Base-by-base conservation (phyloP, 2,113 vertebrate species). In the Pimephales promelas region DNA sequence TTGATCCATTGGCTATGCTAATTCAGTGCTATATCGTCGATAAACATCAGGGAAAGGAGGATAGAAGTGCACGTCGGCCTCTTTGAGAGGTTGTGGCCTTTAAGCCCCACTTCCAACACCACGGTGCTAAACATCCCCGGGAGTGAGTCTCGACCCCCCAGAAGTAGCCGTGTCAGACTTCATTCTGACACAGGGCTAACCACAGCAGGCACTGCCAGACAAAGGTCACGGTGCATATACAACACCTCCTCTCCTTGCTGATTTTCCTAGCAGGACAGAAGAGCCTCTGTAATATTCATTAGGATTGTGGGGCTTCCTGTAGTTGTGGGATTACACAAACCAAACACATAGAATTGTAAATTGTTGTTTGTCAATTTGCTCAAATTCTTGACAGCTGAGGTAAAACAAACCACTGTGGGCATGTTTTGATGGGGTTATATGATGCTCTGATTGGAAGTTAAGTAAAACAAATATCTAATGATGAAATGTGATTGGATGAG, bases 161-260 rank as follows among this genome's bases (percentile, higher is more conserved):
- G 82, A 56, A 49, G 70, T 43, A 70, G 34, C 43, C 4, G 4
- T 66, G 86, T 86, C 79, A 70, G 49, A 45, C 56, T 56, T 81
- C 85, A 66, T 73, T 75, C 57, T 71, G 81, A 74, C 76, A 43
- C 57, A 11, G 61, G 73, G 36, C 83, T 83, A 70, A 79, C 64
- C 84, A 40, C 85, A 62, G 83, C 85, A 79, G 71, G 86, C 40
- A 22, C 45, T 59, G 70, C 28, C 54, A 36, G 76, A 16, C 70
- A 90, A 88, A 90, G 89, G 89, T 90, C 87, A 86, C 3, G 13
- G 45, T 59, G 81, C 57, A 79, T 61, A 84, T 54, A 76, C 75
- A 85, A 83, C 56, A 24, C n/a, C 26, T 31, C 28, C 64, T 47
- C 36, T 75, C 70, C 57, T 64, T 54, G 43, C 57, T 66, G 66